These are phyloP conservation scores for Parasteatoda tepidariorum DNA, from an alignment of 1,140 invertebrate genomes.

Conservation along the genomic window DNA sequence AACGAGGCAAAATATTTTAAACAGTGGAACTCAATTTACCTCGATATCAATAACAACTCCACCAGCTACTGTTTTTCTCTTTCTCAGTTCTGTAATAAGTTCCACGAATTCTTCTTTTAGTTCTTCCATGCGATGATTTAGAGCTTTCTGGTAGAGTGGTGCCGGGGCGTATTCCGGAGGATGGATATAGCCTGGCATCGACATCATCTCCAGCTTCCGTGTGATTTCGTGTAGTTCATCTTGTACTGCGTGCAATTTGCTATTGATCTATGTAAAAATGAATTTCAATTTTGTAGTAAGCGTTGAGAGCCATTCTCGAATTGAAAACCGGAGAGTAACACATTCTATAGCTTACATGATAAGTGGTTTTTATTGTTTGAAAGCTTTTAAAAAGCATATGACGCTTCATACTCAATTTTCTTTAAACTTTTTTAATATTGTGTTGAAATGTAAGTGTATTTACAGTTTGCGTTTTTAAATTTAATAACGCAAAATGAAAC, in stretches of 20 bases:
- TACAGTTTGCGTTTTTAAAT: no score
- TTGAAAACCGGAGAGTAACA: no score
- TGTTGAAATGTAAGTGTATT: no score
- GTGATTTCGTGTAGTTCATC: conserved; percentile 71
- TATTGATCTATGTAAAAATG: conserved; percentile 71
- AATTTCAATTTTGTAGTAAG: no score
- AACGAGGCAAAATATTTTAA: no score
- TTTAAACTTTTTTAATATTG: no score
- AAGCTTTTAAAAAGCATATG: no score
- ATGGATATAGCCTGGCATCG: conserved; percentile 23
- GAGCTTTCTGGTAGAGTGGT: conserved; percentile 64
- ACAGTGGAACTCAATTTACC: conserved; percentile 59
- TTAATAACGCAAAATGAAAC: no score
- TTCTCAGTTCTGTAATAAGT: conserved; percentile 71
- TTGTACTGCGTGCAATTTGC: conserved; percentile 71
- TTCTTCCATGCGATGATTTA: conserved; percentile 68
- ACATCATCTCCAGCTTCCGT: conserved; percentile 64
- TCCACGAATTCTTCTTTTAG: conserved; percentile 72
- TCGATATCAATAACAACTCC: conserved; percentile 64
- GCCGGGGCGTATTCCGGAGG: conserved; percentile 20
- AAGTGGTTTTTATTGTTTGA: no score
- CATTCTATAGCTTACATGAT: no score
- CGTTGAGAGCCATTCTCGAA: no score
- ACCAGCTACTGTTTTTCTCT: conserved; percentile 69
- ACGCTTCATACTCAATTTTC: no score